These are phyloP conservation scores for Bambusicola thoracicus DNA, from an alignment of 2,113 vertebrate genomes.

Conservation along the genomic window DNA sequence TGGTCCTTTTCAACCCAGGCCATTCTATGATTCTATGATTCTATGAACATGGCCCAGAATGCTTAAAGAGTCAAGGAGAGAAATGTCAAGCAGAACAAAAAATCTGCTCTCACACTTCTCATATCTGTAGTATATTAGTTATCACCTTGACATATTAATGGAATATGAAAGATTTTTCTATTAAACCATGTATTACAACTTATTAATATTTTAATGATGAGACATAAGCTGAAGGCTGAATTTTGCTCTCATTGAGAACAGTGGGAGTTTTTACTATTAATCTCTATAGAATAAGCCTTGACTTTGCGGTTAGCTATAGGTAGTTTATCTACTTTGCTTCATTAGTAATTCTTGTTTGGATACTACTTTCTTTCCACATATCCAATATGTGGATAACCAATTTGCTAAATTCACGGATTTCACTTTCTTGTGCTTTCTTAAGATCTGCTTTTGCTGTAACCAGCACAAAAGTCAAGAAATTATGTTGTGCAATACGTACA, in stretches of 20 bases:
- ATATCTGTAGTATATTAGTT: slow-evolving; percentile 3
- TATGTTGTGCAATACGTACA: background rate
- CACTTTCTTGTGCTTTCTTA: background rate
- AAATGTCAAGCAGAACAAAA: slow-evolving; percentile 10
- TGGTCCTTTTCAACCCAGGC: too few relatives aligned
- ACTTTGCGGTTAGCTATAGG: background rate
- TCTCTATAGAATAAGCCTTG: background rate
- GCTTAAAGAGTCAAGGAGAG: background rate
- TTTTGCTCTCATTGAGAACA: background rate
- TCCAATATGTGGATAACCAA: background rate
- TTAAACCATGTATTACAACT: background rate
- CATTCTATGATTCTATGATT: too few relatives aligned
- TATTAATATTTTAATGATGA: background rate
- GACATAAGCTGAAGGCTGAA: background rate
- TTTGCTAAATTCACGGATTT: background rate
- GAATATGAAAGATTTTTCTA: background rate
- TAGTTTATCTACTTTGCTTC: background rate
- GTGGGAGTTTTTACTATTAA: background rate
- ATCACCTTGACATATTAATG: slow-evolving; percentile 6
- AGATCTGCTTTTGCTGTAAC: background rate
- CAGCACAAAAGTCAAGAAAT: background rate
- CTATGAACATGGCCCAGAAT: background rate
- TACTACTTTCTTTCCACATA: background rate
- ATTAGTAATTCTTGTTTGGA: background rate
- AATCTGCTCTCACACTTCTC: background rate